These are phyloP conservation scores for Cylloceria caligata DNA, from an alignment of 2,888 invertebrate species.

Conservation along the genomic window DNA sequence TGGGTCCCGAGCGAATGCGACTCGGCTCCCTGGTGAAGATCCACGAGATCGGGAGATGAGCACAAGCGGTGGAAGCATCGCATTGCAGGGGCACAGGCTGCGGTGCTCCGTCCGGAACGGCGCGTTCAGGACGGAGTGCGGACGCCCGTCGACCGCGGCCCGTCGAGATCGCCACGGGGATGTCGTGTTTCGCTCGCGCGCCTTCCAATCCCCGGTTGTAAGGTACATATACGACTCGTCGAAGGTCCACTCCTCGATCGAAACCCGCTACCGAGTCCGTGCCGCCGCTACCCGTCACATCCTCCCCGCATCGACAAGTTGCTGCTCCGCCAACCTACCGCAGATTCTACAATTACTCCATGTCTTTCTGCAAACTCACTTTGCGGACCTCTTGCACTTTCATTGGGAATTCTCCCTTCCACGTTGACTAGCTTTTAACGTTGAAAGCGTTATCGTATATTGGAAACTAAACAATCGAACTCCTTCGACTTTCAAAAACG, in stretches of 20 bases:
- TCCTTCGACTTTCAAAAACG: background rate
- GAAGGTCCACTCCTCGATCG: slow-evolving; percentile 21
- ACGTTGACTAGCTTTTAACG: background rate
- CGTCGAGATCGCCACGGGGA: slow-evolving; percentile 55
- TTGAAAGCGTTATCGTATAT: background rate
- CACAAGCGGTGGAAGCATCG: slow-evolving; percentile 27
- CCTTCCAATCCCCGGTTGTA: slow-evolving; percentile 23
- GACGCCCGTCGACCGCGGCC: slow-evolving; percentile 43
- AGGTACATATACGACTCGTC: slow-evolving; percentile 22
- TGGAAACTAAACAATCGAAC: background rate
- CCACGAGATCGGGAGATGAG: slow-evolving; percentile 61
- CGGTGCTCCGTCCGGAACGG: slow-evolving; percentile 53
- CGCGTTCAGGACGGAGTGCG: slow-evolving; percentile 61
- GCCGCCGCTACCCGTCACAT: slow-evolving; percentile 77
- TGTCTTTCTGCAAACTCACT: slow-evolving; percentile 79
- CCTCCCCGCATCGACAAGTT: slow-evolving; percentile 80
- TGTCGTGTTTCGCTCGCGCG: slow-evolving; percentile 47
- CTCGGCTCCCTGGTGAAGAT: slow-evolving; percentile 59
- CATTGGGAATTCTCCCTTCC: background rate
- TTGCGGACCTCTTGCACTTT: slow-evolving; percentile 47
- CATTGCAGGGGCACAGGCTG: slow-evolving; percentile 2
- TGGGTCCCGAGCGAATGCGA: slow-evolving; percentile 54
- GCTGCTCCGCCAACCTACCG: slow-evolving; percentile 72
- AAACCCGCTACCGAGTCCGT: slow-evolving; percentile 64
- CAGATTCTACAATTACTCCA: slow-evolving; percentile 83